A percentile compares a stretch with the other conserved stretches of the same genome.
Evolutionary conservation across 2,113 vertebrate genomes (phyloP).

Genomic region (Antigone vipio): DNA sequence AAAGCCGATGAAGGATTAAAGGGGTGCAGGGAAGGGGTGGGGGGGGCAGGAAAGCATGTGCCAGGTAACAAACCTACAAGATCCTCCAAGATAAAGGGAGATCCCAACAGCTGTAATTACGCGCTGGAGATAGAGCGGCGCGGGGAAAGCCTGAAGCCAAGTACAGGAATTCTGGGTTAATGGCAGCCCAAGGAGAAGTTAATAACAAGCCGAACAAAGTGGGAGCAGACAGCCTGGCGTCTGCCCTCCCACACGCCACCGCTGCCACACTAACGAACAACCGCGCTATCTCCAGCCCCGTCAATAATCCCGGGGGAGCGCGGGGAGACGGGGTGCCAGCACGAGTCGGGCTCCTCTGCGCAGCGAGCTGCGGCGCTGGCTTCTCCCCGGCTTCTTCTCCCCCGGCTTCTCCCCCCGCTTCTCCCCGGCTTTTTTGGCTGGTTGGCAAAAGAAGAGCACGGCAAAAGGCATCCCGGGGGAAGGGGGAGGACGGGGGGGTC

Average conservation of each 20-base stretch:
- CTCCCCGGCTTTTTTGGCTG: background rate
- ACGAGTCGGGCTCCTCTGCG: background rate
- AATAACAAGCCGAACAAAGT: constrained; percentile 67
- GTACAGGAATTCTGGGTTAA: constrained; percentile 57
- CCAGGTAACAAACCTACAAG: constrained; percentile 59
- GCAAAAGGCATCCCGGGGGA: accelerated
- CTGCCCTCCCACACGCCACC: constrained; percentile 68
- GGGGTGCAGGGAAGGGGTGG: background rate
- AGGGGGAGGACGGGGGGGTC: background rate
- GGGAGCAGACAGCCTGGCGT: constrained; percentile 72
- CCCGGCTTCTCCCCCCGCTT: accelerated
- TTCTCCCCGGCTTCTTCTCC: background rate
- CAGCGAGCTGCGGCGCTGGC: background rate
- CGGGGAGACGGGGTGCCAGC: background rate
- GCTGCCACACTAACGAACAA: constrained; percentile 11
- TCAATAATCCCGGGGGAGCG: background rate
- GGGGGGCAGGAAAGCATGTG: background rate
- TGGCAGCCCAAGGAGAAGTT: constrained; percentile 71
- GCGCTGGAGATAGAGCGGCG: constrained; percentile 45
- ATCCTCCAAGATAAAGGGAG: constrained; percentile 62
- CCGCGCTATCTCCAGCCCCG: background rate
- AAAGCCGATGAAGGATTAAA: constrained; percentile 4
- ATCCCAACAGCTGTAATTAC: constrained; percentile 68
- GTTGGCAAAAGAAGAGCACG: no score
- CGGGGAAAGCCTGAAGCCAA: constrained; percentile 66